A percentile compares a stretch with the other conserved stretches of the same genome.
phyloP scores from a whole-genome alignment of 2,113 vertebrate species.

The Misgurnus anguillicaudatus region DNA sequence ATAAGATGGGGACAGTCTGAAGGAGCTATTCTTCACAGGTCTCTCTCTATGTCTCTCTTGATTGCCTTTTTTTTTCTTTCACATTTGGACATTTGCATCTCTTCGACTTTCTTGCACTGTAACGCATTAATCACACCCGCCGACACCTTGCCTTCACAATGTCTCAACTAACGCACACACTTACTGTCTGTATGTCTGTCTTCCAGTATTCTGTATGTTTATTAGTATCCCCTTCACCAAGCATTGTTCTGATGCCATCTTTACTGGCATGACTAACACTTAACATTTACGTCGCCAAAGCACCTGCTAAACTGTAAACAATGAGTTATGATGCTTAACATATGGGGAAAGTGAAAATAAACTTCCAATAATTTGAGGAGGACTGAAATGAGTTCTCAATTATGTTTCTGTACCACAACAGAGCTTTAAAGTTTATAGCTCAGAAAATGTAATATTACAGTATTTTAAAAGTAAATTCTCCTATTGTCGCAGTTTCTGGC shows the following conservation, averaged over 20 bases:
- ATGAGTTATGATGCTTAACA: no score
- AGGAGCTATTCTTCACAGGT: constrained; percentile 62
- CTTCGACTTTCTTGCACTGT: not conserved
- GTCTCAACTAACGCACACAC: constrained; percentile 33
- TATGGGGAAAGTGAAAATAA: no score
- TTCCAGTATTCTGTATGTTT: not conserved
- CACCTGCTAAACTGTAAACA: no score
- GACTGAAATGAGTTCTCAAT: no score
- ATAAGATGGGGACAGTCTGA: constrained; percentile 67
- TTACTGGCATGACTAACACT: no score
- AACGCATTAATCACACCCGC: constrained; percentile 18
- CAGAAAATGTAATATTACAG: no score
- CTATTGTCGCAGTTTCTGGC: no score
- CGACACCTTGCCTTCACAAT: constrained; percentile 24
- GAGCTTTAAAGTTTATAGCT: no score
- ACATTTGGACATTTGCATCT: constrained; percentile 65
- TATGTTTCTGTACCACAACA: no score
- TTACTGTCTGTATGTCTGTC: constrained; percentile 10
- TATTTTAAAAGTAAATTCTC: no score
- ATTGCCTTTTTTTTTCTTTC: constrained; percentile 66
- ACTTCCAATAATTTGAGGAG: no score
- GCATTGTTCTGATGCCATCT: not conserved
- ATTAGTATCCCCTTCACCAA: not conserved
- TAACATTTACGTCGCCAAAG: no score
- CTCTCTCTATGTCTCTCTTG: constrained; percentile 62